These are phyloP conservation scores for Galeruca laticollis DNA, from an alignment of 2,888 invertebrate species.

Conservation along the genomic window DNA sequence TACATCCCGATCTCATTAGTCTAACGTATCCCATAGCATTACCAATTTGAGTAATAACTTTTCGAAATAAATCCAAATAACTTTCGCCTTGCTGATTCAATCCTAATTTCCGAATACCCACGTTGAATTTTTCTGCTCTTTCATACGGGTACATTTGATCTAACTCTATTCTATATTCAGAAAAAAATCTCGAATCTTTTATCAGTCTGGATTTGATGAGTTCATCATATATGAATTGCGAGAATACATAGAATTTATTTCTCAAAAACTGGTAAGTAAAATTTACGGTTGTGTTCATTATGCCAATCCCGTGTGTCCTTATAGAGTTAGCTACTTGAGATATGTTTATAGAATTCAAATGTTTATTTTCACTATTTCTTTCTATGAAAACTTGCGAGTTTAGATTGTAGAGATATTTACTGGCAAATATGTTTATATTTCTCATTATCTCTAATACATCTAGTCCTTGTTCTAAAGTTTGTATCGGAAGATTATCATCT, in stretches of 20 bases:
- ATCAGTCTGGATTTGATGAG: constrained; percentile 95
- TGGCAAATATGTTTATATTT: constrained; percentile 94
- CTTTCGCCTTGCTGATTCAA: constrained; percentile 84
- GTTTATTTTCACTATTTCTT: constrained; percentile 89
- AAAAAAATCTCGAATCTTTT: constrained; percentile 87
- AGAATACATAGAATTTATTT: constrained; percentile 93
- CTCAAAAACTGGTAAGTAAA: constrained; percentile 94
- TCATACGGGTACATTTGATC: constrained; percentile 86
- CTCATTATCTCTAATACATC: constrained; percentile 98
- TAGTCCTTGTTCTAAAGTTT: constrained; percentile 96
- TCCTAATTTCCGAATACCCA: constrained; percentile 89
- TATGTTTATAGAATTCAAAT: constrained; percentile 95
- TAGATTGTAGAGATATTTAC: constrained; percentile 93
- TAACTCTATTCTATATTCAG: constrained; percentile 76
- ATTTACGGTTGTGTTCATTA: constrained; percentile 76
- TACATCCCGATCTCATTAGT: constrained; percentile 92
- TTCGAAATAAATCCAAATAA: constrained; percentile 93
- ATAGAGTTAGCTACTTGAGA: constrained; percentile 97
- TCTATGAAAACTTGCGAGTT: constrained; percentile 97
- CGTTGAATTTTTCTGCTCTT: constrained; percentile 93
- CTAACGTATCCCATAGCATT: constrained; percentile 96
- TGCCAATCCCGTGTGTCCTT: constrained; percentile 95
- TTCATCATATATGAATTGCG: constrained; percentile 97
- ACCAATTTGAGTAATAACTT: constrained; percentile 94
- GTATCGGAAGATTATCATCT: constrained; percentile 95